Conservation (phyloP, 2,113 vertebrate species). For the Phoenicopterus ruber region DNA sequence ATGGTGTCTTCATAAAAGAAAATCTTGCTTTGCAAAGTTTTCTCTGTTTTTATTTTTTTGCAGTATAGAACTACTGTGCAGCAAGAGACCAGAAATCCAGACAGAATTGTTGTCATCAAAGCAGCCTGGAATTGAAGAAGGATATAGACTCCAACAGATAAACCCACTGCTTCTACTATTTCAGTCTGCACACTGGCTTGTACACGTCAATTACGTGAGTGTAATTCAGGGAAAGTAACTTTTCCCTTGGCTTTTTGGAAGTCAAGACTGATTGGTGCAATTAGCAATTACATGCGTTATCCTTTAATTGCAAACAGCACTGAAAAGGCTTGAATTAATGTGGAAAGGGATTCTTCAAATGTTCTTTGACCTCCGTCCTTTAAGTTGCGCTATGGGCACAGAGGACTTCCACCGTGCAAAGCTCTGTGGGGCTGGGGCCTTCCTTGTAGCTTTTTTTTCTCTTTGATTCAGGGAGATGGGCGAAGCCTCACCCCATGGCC, state of each 20-base stretch:
- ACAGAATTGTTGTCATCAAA: neutral
- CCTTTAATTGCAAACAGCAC: neutral
- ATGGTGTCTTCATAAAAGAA: neutral
- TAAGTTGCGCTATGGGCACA: neutral
- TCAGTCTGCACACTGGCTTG: neutral
- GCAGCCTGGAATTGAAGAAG: neutral
- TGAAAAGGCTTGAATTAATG: neutral
- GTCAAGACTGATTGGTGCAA: neutral
- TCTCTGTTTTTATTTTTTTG: neutral
- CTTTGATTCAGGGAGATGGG: rapidly evolving
- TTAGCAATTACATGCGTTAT: neutral
- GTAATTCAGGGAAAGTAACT: neutral
- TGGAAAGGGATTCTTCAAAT: neutral
- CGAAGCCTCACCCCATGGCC: neutral
- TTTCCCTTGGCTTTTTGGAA: neutral
- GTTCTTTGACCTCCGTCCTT: neutral
- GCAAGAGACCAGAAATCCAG: neutral
- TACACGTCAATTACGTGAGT: neutral
- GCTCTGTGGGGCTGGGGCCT: neutral
- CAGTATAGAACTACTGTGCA: neutral
- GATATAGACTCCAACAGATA: neutral
- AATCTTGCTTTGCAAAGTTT: neutral
- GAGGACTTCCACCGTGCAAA: rapidly evolving
- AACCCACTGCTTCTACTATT: neutral
- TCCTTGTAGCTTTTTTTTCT: neutral